Conservation (phyloP, 2,888 invertebrate genomes). For the Bhutanitis thaidina region DNA sequence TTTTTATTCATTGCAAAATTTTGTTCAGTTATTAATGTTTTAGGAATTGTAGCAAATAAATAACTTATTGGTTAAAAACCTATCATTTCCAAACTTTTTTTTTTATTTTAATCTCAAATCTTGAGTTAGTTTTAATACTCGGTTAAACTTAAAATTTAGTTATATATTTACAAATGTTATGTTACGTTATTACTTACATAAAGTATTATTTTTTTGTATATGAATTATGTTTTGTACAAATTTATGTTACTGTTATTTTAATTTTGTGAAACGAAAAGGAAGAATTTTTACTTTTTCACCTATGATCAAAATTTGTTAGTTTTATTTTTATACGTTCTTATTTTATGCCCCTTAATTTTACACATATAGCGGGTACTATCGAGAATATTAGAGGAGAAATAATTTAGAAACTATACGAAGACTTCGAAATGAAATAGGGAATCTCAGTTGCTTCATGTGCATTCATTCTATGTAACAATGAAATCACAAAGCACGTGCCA, state of each 20-base stretch:
- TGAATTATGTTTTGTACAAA: conserved; percentile 17
- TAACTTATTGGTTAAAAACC: no score
- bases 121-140: background rate
- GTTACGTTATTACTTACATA: background rate
- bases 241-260: conserved; percentile 10
- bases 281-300: background rate
- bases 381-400: no score
- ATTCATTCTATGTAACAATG: no score
- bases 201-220: conserved; percentile 16
- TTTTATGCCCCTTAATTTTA: no score
- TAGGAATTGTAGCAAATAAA: background rate
- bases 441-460: no score
- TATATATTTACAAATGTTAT: conserved; percentile 13
- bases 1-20: no score
- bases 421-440: no score
- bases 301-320: background rate
- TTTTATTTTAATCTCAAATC: background rate
- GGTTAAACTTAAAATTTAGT: background rate
- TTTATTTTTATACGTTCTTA: background rate
- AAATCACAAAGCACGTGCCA: no score
- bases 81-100: no score
- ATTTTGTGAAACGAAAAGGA: background rate
- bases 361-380: no score
- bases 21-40: no score
- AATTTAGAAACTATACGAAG: no score